A percentile compares a stretch with the other conserved stretches of the same genome.
These are phyloP conservation scores for Cyanocitta stelleri DNA, from an alignment of 2,113 vertebrate species.

Conservation along the genomic window DNA sequence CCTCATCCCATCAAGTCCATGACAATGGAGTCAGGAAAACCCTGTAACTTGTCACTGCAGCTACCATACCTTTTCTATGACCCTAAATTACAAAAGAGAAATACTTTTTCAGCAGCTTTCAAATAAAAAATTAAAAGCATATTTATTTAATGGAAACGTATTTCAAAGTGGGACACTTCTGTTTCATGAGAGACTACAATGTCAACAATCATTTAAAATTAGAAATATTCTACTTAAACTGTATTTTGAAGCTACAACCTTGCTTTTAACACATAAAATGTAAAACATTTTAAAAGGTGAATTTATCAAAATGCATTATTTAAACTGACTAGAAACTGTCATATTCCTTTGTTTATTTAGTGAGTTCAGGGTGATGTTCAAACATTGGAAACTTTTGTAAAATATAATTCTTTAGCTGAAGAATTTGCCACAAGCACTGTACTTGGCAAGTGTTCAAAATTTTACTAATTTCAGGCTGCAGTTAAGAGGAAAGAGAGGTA, in stretches of 20 bases:
- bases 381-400: background rate
- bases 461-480: background rate
- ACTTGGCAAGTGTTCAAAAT: background rate
- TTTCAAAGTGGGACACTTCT: background rate
- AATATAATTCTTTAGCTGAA: background rate
- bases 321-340: background rate
- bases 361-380: background rate
- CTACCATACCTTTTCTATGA: background rate
- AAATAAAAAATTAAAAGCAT: background rate
- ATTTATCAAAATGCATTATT: background rate
- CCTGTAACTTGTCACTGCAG: background rate
- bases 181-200: background rate
- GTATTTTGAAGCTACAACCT: background rate
- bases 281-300: background rate
- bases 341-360: background rate
- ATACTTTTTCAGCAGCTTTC: background rate
- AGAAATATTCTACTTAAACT: background rate
- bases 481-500: background rate
- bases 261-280: background rate
- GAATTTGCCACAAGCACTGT: background rate
- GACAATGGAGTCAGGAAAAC: background rate
- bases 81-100: background rate
- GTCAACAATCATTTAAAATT: background rate
- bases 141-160: background rate
- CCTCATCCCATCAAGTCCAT: background rate